Evolutionary conservation across 2,797 vertebrate genomes (phyloP).

Genomic region (Acrocephalus scirpaceus): DNA sequence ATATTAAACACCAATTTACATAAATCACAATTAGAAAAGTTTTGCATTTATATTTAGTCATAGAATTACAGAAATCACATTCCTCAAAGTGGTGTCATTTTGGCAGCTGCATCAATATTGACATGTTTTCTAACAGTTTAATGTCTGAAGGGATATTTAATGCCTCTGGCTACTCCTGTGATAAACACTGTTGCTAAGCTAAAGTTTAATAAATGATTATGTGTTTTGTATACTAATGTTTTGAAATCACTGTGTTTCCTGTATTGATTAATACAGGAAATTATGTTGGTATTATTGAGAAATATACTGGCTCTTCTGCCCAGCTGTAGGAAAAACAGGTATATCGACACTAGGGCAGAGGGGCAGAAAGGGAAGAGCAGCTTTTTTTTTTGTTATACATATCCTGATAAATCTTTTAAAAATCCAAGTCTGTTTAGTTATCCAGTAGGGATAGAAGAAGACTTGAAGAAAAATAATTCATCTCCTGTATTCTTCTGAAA

Average conservation of each 20-base stretch:
- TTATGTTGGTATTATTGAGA: background rate
- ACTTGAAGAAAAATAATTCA: background rate
- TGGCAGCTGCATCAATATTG: conserved; percentile 28
- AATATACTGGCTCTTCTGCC: background rate
- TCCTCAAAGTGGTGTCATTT: background rate
- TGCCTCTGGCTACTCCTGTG: background rate
- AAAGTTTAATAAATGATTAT: background rate
- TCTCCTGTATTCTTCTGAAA: background rate
- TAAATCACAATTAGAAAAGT: conserved; percentile 4
- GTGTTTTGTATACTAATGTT: background rate
- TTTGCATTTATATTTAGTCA: conserved; percentile 14
- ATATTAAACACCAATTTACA: conserved; percentile 15
- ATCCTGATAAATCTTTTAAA: background rate
- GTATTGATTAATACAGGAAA: conserved; percentile 7
- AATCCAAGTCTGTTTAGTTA: background rate
- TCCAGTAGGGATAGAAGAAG: background rate
- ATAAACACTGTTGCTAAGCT: background rate
- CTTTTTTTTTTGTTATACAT: background rate
- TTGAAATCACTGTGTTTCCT: background rate
- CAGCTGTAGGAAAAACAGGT: background rate
- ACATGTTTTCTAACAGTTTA: conserved; percentile 9
- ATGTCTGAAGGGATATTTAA: conserved; percentile 9
- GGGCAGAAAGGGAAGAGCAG: background rate
- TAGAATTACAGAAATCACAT: background rate
- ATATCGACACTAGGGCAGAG: background rate